A percentile compares a stretch with the other conserved stretches of the same genome.
Conservation (phyloP, 2,888 invertebrate genomes). For the Drosophila robusta region DNA sequence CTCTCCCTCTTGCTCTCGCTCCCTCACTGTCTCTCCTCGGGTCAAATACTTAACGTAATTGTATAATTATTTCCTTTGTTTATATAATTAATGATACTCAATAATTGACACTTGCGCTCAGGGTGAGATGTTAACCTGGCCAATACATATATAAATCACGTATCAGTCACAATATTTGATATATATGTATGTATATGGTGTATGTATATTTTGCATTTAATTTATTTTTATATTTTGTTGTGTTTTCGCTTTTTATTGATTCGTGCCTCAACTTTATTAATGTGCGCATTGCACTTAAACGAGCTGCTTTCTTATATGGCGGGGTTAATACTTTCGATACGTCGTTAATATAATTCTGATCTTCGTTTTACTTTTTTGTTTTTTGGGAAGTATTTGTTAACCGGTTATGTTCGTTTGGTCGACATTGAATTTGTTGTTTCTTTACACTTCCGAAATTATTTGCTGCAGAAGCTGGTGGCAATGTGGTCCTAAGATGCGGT, state of each 20-base stretch:
- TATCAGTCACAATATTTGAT: conserved; percentile 10
- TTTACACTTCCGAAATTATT: conserved; percentile 45
- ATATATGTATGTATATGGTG: not conserved
- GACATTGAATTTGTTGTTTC: conserved; percentile 37
- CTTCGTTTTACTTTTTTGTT: conserved; percentile 11
- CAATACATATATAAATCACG: conserved; percentile 38
- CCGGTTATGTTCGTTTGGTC: conserved; percentile 42
- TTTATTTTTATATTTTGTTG: not conserved
- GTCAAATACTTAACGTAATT: conserved; percentile 17
- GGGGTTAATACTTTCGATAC: conserved; percentile 53
- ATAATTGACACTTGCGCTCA: conserved; percentile 20
- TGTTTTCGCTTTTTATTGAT: conserved; percentile 34
- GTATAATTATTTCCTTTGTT: conserved; percentile 28
- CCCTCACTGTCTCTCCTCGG: not conserved
- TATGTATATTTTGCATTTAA: conserved; percentile 1
- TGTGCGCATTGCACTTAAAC: conserved; percentile 58
- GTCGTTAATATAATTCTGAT: conserved; percentile 18
- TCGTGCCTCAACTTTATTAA: conserved; percentile 45
- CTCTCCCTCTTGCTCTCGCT: not conserved
- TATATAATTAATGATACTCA: conserved; percentile 26
- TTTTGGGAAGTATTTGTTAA: conserved; percentile 22
- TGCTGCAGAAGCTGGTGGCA: conserved; percentile 43
- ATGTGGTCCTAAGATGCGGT: conserved; percentile 67
- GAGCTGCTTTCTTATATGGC: conserved; percentile 44
- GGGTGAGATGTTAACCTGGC: conserved; percentile 27